Evolutionary conservation across 2,888 invertebrate genomes (phyloP).

Genomic region (Chrysodeixis includens): DNA sequence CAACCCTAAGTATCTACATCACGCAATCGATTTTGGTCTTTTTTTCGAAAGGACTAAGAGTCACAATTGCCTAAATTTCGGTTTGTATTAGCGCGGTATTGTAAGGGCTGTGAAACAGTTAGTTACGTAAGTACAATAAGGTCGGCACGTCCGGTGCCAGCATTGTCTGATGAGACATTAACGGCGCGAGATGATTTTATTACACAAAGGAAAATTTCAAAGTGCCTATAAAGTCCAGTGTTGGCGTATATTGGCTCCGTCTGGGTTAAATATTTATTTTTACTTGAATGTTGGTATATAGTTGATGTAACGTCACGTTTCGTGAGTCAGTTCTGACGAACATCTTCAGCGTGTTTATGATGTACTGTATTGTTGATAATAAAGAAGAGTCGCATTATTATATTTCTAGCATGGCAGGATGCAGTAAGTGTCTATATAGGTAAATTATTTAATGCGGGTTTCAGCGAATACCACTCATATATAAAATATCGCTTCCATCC

Average conservation of each 20-base stretch:
- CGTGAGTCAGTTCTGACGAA: background rate
- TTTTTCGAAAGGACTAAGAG: slow-evolving; percentile 28
- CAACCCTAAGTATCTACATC: slow-evolving; percentile 25
- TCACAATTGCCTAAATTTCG: slow-evolving; percentile 17
- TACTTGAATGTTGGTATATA: background rate
- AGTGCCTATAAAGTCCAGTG: slow-evolving; percentile 7
- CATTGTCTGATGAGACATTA: slow-evolving; percentile 57
- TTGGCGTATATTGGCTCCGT: background rate
- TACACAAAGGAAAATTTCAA: slow-evolving; percentile 30
- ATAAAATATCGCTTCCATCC: no score
- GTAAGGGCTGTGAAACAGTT: slow-evolving; percentile 61
- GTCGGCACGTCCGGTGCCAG: slow-evolving; percentile 73
- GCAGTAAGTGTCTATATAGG: no score
- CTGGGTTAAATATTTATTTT: slow-evolving; percentile 7
- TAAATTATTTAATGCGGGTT: no score
- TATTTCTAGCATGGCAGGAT: no score
- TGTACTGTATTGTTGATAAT: no score
- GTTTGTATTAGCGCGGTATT: slow-evolving; percentile 19
- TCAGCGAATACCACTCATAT: no score
- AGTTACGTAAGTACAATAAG: slow-evolving; percentile 71
- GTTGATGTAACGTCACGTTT: background rate
- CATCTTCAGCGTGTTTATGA: no score
- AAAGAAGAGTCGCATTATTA: no score
- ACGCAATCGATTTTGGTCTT: slow-evolving; percentile 34
- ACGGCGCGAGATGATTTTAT: slow-evolving; percentile 61